phyloP scores from a whole-genome alignment of 2,797 vertebrate species.

The Bovichtus diacanthus region DNA sequence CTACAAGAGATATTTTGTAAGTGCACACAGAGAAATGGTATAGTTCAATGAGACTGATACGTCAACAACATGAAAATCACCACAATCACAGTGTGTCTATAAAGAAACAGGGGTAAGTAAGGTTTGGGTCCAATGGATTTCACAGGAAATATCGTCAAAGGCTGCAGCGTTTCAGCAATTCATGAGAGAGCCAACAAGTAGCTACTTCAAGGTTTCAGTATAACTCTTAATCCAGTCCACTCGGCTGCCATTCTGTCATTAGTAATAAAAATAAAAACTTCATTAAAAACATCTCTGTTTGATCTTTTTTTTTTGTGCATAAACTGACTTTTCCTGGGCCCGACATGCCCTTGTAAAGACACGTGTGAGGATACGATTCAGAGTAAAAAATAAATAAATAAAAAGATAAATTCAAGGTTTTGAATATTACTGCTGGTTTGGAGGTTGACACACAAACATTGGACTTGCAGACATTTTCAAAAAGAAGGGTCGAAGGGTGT shows the following conservation, averaged over 20 bases:
- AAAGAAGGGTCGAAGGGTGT: background rate
- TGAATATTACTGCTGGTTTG: background rate
- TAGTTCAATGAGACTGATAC: constrained; percentile 17
- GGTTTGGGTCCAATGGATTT: constrained; percentile 56
- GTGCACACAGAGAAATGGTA: constrained; percentile 25
- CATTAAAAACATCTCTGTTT: background rate
- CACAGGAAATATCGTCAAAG: constrained; percentile 31
- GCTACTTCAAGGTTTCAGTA: background rate
- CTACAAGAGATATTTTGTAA: background rate
- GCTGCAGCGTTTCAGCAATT: background rate
- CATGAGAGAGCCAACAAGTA: too few species aligned
- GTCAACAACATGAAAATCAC: constrained; percentile 40
- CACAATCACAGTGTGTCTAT: constrained; percentile 54
- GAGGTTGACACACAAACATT: background rate
- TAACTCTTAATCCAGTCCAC: background rate
- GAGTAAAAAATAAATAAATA: rapidly evolving
- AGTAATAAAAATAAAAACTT: background rate
- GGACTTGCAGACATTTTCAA: background rate
- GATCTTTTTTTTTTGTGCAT: background rate
- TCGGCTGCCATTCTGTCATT: background rate
- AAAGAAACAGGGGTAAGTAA: constrained; percentile 40
- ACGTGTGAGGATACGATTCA: too few species aligned
- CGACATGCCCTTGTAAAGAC: background rate
- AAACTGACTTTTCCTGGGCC: background rate
- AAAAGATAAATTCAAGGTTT: background rate